Evolutionary conservation across 2,113 vertebrate genomes (phyloP).

Genomic region (Podarcis raffonei): DNA sequence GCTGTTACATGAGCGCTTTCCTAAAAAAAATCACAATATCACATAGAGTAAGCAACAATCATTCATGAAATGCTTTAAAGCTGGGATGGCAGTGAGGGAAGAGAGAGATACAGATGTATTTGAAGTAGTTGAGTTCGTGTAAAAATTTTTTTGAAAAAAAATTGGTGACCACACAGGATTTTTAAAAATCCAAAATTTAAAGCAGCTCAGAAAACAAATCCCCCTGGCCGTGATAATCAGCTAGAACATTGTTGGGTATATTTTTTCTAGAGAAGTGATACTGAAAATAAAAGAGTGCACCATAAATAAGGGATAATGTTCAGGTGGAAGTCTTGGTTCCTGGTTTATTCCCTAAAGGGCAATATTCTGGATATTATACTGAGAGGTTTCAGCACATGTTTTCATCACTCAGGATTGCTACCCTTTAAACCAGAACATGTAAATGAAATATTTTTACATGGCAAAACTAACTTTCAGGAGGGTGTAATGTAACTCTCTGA

Average conservation of each 20-base stretch:
- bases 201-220: conserved; percentile 33
- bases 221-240: conserved; percentile 22
- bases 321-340: conserved; percentile 30
- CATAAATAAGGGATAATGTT: conserved; percentile 46
- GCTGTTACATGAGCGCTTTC: conserved; percentile 14
- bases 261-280: conserved; percentile 57
- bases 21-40: conserved; percentile 26
- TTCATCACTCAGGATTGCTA: conserved; percentile 55
- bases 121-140: not conserved
- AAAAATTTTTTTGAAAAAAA: not conserved
- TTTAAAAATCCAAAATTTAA: conserved; percentile 35
- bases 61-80: conserved; percentile 10
- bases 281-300: conserved; percentile 54
- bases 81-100: fast-evolving
- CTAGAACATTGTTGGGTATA: conserved; percentile 43
- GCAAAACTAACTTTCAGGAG: conserved; percentile 37
- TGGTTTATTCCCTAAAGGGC: conserved; percentile 52
- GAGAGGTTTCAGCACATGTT: conserved; percentile 5
- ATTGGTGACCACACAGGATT: too few species aligned
- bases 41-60: conserved; percentile 33
- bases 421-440: conserved; percentile 56
- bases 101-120: not conserved
- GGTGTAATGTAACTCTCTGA: not conserved
- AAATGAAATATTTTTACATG: conserved; percentile 61
- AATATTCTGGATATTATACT: conserved; percentile 51